phyloP scores from a whole-genome alignment of 2,888 invertebrate species.

The Spilosoma lubricipeda region DNA sequence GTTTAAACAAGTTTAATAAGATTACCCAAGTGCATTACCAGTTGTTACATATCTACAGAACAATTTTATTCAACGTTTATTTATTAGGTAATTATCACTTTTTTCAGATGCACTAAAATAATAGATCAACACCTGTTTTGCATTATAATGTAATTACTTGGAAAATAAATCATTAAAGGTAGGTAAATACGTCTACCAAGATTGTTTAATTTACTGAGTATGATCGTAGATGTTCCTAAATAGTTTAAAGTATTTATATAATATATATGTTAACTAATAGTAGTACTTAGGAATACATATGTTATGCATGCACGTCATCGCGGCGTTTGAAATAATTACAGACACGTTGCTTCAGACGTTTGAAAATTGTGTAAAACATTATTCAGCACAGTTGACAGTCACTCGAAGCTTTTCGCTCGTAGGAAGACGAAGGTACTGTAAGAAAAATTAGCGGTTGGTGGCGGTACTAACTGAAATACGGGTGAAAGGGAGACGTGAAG shows the following conservation, averaged over 20 bases:
- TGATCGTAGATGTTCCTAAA: neutral
- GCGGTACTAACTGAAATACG: slow-evolving; percentile 53
- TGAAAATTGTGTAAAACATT: neutral
- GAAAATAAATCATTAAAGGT: neutral
- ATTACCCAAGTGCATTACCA: neutral
- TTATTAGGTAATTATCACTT: too few relatives aligned
- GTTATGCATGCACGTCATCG: neutral
- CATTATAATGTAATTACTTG: too few relatives aligned
- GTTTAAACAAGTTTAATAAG: neutral
- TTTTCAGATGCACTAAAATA: too few relatives aligned
- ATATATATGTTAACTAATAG: neutral
- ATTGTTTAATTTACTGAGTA: too few relatives aligned
- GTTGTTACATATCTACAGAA: neutral
- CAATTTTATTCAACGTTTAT: neutral
- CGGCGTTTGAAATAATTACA: neutral
- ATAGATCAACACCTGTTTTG: too few relatives aligned
- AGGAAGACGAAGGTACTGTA: neutral
- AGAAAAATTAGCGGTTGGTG: slow-evolving; percentile 24
- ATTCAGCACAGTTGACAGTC: neutral
- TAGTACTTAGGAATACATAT: neutral
- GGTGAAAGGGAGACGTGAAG: slow-evolving; percentile 43
- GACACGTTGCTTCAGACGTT: neutral
- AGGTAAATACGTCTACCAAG: neutral
- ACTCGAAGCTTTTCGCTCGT: neutral
- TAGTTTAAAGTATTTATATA: too few relatives aligned